phyloP scores from a whole-genome alignment of 2,797 vertebrate species.

The Ptychobarbus kaznakovi region DNA sequence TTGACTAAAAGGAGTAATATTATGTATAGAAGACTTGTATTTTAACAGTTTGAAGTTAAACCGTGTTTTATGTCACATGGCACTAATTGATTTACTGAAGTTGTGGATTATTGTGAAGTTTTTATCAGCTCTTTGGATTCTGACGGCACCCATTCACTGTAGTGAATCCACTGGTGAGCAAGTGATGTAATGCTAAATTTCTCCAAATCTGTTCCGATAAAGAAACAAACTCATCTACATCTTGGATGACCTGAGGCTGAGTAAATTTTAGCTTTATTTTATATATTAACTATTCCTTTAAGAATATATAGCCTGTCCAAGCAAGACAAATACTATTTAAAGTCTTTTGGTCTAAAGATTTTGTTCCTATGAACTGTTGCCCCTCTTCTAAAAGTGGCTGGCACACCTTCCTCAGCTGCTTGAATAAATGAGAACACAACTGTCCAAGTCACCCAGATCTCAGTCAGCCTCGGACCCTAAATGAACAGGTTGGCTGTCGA shows the following conservation, averaged over 20 bases:
- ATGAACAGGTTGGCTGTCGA: slow-evolving; percentile 17
- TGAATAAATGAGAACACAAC: slow-evolving; percentile 30
- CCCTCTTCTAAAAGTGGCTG: slow-evolving; percentile 17
- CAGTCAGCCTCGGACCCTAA: slow-evolving; percentile 39
- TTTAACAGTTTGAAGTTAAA: background rate
- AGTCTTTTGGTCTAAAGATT: background rate
- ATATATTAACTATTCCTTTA: background rate
- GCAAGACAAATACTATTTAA: background rate
- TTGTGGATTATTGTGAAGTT: background rate
- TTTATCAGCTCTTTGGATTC: background rate
- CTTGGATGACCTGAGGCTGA: background rate
- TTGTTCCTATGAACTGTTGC: slow-evolving; percentile 13
- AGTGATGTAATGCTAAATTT: background rate
- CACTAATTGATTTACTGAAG: background rate
- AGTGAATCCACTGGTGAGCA: background rate
- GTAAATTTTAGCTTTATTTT: too few relatives aligned
- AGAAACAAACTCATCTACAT: background rate
- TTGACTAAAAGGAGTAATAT: background rate
- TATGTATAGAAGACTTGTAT: background rate
- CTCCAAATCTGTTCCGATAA: background rate
- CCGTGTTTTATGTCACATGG: background rate
- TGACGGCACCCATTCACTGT: background rate
- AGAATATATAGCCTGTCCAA: background rate
- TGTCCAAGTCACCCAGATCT: slow-evolving; percentile 45
- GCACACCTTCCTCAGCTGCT: slow-evolving; percentile 24